phyloP scores from a whole-genome alignment of 2,888 invertebrate genomes.

The Catocala nupta region DNA sequence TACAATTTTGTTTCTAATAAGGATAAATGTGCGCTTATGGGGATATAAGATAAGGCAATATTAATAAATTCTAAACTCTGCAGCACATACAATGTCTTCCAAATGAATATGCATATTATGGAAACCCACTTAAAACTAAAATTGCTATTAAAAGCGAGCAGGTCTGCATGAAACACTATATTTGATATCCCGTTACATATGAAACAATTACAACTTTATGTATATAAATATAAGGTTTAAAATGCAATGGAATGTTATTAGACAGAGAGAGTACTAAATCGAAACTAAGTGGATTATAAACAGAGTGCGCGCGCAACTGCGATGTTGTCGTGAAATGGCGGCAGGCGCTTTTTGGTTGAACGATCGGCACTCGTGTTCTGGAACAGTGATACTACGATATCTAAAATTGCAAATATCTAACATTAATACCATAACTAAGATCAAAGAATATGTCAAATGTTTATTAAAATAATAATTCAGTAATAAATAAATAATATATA shows the following conservation, averaged over 20 bases:
- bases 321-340: slow-evolving; percentile 59
- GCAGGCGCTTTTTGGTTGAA: slow-evolving; percentile 61
- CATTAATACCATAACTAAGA: not conserved
- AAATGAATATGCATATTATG: not conserved
- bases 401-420: slow-evolving; percentile 5
- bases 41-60: too few species aligned
- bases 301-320: slow-evolving; percentile 80
- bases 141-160: slow-evolving; percentile 16
- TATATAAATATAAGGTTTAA: slow-evolving; percentile 14
- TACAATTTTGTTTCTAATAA: too few species aligned
- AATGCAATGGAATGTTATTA: slow-evolving; percentile 9
- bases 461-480: too few species aligned
- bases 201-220: not conserved
- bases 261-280: slow-evolving; percentile 53
- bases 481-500: too few species aligned
- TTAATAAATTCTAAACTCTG: too few species aligned
- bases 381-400: slow-evolving; percentile 7
- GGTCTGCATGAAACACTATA: slow-evolving; percentile 20
- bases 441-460: too few species aligned
- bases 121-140: not conserved
- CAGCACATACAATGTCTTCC: too few species aligned
- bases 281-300: slow-evolving; percentile 78
- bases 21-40: too few species aligned
- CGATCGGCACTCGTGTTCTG: slow-evolving; percentile 8
- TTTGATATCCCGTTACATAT: slow-evolving; percentile 19